phyloP scores from a whole-genome alignment of 2,888 invertebrate genomes.

The Branchipolynoe longqiensis region DNA sequence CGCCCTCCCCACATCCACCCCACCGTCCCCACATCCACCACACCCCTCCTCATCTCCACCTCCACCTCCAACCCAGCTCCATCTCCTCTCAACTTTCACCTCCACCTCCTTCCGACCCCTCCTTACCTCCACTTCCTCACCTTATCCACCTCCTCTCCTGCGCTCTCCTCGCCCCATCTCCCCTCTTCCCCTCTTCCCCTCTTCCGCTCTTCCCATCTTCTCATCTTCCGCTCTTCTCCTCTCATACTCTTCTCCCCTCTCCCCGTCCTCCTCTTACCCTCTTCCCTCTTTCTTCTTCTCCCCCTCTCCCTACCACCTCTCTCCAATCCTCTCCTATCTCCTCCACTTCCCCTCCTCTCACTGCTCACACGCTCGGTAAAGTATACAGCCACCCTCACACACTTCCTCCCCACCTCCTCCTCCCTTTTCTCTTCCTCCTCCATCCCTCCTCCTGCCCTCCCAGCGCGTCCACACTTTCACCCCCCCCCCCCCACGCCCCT shows the following conservation, averaged over 20 bases:
- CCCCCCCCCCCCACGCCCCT: not conserved
- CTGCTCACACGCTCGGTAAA: too few species aligned
- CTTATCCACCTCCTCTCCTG: not conserved
- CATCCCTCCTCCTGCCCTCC: not conserved
- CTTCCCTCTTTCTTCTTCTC: not conserved
- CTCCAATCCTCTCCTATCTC: too few species aligned
- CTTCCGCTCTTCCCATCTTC: not conserved
- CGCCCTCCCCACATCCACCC: not conserved
- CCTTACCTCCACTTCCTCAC: not conserved
- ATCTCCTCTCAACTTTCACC: not conserved
- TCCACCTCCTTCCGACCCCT: not conserved
- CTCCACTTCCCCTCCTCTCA: too few species aligned
- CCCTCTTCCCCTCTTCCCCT: not conserved
- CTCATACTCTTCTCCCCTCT: not conserved
- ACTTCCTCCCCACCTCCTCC: not conserved
- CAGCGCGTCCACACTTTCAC: not conserved
- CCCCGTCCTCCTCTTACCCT: not conserved
- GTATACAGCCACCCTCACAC: too few species aligned
- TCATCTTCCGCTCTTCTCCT: not conserved
- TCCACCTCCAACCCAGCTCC: not conserved
- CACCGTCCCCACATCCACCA: constrained; percentile 1
- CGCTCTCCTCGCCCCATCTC: not conserved
- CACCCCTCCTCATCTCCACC: not conserved
- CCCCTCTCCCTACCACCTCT: too few species aligned
- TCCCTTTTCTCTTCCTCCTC: not conserved